Evolutionary conservation across 2,113 vertebrate genomes (phyloP).

Genomic region (Nestor notabilis): DNA sequence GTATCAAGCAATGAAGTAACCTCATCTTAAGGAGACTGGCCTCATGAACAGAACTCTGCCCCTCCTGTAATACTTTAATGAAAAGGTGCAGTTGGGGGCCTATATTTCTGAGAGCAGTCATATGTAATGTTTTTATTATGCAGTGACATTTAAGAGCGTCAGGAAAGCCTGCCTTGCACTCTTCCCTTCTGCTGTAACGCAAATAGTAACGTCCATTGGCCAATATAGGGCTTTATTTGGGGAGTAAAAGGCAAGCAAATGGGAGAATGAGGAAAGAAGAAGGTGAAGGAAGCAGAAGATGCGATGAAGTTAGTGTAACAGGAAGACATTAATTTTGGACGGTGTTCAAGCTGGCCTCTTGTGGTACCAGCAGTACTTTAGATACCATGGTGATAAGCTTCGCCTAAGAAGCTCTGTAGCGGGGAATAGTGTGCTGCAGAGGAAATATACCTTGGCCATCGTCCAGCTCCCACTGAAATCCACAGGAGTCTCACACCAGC

Average conservation of each 20-base stretch:
- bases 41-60: neutral
- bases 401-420: neutral
- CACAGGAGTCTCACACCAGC: accelerated
- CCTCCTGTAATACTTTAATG: neutral
- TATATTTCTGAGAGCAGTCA: neutral
- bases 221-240: neutral
- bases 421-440: neutral
- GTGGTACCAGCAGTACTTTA: neutral
- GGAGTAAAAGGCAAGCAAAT: neutral
- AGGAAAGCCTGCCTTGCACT: neutral
- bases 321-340: neutral
- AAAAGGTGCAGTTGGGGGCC: neutral
- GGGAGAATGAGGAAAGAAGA: neutral
- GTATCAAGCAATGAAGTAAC: neutral
- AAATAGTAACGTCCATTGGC: accelerated
- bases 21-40: neutral
- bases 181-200: neutral
- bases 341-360: neutral
- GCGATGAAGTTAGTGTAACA: neutral
- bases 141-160: neutral
- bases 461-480: neutral
- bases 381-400: slow-evolving; percentile 59
- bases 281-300: neutral
- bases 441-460: slow-evolving; percentile 11
- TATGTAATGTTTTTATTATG: neutral